phyloP scores from a whole-genome alignment of 2,113 vertebrate species.

The Excalfactoria chinensis region DNA sequence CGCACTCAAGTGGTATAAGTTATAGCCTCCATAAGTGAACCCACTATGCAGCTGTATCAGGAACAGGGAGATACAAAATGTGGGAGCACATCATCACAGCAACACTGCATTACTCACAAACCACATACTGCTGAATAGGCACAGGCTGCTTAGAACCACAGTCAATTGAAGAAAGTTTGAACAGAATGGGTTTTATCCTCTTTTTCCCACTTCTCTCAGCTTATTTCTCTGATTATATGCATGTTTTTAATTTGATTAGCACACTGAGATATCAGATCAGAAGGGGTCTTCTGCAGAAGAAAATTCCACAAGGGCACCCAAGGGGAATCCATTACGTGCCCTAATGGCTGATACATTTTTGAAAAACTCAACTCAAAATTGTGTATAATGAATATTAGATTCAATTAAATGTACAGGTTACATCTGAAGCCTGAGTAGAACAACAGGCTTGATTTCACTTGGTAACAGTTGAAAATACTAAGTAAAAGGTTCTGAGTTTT shows the following conservation, averaged over 20 bases:
- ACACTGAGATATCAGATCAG: not conserved
- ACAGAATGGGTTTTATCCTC: not conserved
- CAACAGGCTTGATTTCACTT: not conserved
- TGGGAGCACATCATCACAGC: not conserved
- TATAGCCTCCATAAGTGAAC: not conserved
- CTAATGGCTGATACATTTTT: not conserved
- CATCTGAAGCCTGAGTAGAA: not conserved
- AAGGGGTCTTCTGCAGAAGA: not conserved
- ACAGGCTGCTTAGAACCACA: not conserved
- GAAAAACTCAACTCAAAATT: not conserved
- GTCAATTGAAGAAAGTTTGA: not conserved
- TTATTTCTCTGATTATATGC: not conserved
- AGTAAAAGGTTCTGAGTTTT: not conserved
- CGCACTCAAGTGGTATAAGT: too few relatives aligned
- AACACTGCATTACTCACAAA: not conserved
- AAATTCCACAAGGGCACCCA: not conserved
- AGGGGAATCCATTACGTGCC: not conserved
- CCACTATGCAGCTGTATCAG: too few relatives aligned
- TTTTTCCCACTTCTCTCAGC: not conserved
- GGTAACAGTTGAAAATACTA: not conserved
- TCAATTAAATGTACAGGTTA: not conserved
- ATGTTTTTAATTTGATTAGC: not conserved
- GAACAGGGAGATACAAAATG: accelerated
- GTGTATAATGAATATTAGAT: not conserved
- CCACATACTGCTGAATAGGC: accelerated